Conservation (phyloP, 1,140 invertebrate genomes). For the Dufourea novaeangliae region DNA sequence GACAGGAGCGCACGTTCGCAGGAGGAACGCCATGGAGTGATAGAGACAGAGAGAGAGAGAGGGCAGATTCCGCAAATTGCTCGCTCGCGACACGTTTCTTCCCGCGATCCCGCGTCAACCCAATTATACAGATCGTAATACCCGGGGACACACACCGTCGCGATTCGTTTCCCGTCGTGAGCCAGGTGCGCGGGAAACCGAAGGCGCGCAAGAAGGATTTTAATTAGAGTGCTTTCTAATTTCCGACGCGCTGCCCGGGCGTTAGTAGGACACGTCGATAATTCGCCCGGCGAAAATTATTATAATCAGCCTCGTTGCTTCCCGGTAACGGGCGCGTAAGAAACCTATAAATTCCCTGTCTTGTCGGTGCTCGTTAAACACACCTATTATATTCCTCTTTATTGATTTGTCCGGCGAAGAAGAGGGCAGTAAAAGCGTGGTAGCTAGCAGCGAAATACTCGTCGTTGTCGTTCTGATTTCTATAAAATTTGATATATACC, state of each 20-base stretch:
- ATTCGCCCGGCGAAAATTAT: slow-evolving; percentile 8
- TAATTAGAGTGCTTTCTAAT: slow-evolving; percentile 53
- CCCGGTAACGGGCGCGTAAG: too few relatives aligned
- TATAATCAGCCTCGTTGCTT: background rate
- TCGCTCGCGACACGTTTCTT: slow-evolving; percentile 31
- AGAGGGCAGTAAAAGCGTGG: background rate
- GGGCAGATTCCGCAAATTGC: slow-evolving; percentile 52
- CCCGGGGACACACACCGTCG: slow-evolving; percentile 3
- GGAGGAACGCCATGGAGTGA: slow-evolving; percentile 6
- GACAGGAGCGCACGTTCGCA: background rate
- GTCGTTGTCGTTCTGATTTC: background rate
- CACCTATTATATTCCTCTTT: background rate
- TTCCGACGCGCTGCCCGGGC: background rate
- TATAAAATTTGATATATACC: background rate
- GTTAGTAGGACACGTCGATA: background rate
- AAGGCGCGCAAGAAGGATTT: slow-evolving; percentile 31
- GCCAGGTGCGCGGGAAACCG: too few relatives aligned
- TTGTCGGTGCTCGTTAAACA: background rate
- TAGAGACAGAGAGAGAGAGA: too few relatives aligned
- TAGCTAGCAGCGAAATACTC: too few relatives aligned
- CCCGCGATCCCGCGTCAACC: slow-evolving; percentile 16
- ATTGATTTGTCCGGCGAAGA: slow-evolving; percentile 8
- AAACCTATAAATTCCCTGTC: background rate
- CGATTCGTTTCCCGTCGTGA: slow-evolving; percentile 26
- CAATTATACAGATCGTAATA: slow-evolving; percentile 45